phyloP scores from a whole-genome alignment of 2,888 invertebrate species.

The Andrena camellia region DNA sequence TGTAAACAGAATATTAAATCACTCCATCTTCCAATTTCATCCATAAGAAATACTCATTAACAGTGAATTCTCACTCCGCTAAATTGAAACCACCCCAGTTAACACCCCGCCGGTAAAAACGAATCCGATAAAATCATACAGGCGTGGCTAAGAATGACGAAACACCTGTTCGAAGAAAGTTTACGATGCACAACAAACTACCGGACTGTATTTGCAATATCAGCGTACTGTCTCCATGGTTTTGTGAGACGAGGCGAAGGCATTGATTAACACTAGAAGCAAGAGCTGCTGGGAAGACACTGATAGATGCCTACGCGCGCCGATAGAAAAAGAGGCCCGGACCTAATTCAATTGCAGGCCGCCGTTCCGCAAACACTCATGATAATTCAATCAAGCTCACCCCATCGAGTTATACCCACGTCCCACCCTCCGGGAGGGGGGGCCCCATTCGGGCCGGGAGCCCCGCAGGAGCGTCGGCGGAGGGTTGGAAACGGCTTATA shows the following conservation, averaged over 20 bases:
- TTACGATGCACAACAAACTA: neutral
- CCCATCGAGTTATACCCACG: conserved; percentile 65
- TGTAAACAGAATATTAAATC: too few relatives aligned
- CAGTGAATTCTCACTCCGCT: too few relatives aligned
- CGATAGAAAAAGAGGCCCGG: conserved; percentile 69
- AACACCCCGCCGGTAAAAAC: too few relatives aligned
- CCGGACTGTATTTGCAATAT: neutral
- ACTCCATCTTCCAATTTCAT: too few relatives aligned
- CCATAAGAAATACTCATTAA: too few relatives aligned
- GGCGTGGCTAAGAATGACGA: too few relatives aligned
- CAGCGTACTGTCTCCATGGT: neutral
- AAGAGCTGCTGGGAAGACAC: conserved; percentile 54
- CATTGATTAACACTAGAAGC: conserved; percentile 57
- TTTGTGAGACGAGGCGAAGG: conserved; percentile 34
- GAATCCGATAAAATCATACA: too few relatives aligned
- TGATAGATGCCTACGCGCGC: conserved; percentile 72
- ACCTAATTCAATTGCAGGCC: conserved; percentile 84
- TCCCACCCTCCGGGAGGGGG: conserved; percentile 44
- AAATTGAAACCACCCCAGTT: too few relatives aligned
- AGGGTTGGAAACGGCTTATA: conserved; percentile 79
- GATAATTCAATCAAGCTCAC: conserved; percentile 84
- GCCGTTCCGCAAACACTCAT: conserved; percentile 85
- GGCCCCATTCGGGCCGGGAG: conserved; percentile 54
- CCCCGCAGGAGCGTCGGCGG: conserved; percentile 48
- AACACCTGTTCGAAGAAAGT: neutral